phyloP scores from a whole-genome alignment of 2,797 vertebrate genomes.

The Rhynchonycteris naso region DNA sequence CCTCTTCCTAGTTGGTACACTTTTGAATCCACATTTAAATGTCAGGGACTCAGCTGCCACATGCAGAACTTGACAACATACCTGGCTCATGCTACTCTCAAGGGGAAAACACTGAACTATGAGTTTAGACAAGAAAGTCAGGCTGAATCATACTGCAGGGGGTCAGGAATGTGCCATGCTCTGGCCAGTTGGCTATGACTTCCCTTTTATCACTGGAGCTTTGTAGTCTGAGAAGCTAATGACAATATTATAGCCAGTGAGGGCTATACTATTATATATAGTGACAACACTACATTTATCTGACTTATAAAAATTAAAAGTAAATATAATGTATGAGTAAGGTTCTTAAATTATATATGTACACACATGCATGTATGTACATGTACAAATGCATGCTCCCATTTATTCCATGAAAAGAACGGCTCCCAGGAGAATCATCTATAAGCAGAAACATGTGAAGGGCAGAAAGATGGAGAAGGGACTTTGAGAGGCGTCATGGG shows the following conservation, averaged over 20 bases:
- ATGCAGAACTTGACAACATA: neutral
- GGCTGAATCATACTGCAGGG: neutral
- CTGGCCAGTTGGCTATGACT: neutral
- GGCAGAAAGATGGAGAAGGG: neutral
- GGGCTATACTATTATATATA: neutral
- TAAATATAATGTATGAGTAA: neutral
- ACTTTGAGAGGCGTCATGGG: neutral
- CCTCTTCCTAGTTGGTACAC: neutral
- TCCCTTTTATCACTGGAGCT: neutral
- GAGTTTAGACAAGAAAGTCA: neutral
- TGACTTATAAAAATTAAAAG: neutral
- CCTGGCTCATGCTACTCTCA: neutral
- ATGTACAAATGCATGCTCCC: neutral
- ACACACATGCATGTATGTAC: neutral
- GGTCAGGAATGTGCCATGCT: neutral
- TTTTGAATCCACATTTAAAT: neutral
- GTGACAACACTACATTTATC: neutral
- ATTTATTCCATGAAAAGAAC: neutral
- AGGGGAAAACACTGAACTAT: neutral
- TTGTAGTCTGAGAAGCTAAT: neutral
- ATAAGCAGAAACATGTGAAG: neutral
- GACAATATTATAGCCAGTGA: neutral
- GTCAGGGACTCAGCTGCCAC: neutral
- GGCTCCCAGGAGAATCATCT: neutral
- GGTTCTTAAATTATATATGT: neutral